Conservation (phyloP, 2,888 invertebrate genomes). For the Xanthia togata region DNA sequence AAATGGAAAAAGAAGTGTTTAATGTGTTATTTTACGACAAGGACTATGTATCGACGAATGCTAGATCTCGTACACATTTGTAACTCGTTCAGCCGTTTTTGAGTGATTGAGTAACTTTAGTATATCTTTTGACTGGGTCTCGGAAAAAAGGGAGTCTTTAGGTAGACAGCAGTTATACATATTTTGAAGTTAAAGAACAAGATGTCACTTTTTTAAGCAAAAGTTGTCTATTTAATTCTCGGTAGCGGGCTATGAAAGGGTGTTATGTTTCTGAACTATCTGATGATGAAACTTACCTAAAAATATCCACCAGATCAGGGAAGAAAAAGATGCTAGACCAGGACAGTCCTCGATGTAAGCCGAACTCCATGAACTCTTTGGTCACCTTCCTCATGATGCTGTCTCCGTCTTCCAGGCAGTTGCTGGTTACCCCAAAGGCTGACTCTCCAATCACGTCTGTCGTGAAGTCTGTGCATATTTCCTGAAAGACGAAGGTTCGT, state of each 20-base stretch:
- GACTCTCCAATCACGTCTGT: slow-evolving; percentile 76
- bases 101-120: not conserved
- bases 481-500: slow-evolving; percentile 48
- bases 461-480: slow-evolving; percentile 71
- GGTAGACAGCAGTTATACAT: not conserved
- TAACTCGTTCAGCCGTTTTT: too few species aligned
- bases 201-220: too few species aligned
- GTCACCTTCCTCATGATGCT: slow-evolving; percentile 73
- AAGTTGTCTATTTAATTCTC: not conserved
- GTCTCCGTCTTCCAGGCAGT: slow-evolving; percentile 71
- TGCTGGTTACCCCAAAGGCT: slow-evolving; percentile 73
- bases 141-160: not conserved
- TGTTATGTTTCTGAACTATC: not conserved
- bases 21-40: not conserved
- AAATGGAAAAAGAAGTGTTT: not conserved
- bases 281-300: slow-evolving; percentile 63
- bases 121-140: not conserved
- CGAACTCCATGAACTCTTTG: slow-evolving; percentile 70
- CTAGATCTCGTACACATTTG: not conserved
- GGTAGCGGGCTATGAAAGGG: not conserved
- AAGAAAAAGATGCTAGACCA: slow-evolving; percentile 78
- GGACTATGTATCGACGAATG: too few species aligned
- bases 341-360: slow-evolving; percentile 67
- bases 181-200: not conserved
- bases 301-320: slow-evolving; percentile 74